Base-by-base conservation (phyloP, 23 tunicate species). In the Clavelina lepadiformis region DNA sequence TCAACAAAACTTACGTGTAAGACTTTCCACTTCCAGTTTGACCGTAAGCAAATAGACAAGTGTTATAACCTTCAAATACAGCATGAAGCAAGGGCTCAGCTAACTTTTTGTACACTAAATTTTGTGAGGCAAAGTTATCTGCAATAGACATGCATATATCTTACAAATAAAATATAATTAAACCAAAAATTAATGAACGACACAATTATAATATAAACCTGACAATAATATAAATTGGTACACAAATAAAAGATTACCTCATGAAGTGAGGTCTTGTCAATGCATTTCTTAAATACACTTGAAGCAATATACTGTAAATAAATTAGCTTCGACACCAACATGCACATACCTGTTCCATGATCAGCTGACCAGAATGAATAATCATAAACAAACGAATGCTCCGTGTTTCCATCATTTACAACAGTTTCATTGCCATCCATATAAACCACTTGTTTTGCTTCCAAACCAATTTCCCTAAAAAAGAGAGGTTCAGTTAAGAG, bases 21-120 rank as follows among this genome's bases (percentile, higher is more conserved):
- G 95, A 86, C 36, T 86, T 86, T 53, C 95, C 95, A 33, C 80
- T 70, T 0, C 95, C 95, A 15, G 95, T 86, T 65, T 86, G 95
- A 27, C 95, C 95, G 66, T 86, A 86, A 8, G 95, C 95, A 58
- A 86, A 86, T 18, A 86, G 61, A 51, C 95, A 86, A 38, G 95
- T 86, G 47, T 86, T 86, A 69, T 86, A 86, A 11, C 95, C 95
- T 24, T 72, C 77, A 67, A 86, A 66, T 1, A 80, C 60, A 34
- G 95, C 80, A 38, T 45, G 25, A 1, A 86, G 76, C 31, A 86
- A 59, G 18, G 95, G 95, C 23, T 63, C 56, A 24, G 80, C 95
- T 8, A 86, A 37, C 47, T 65, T 86, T 41, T 78, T 67, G 46
- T 86, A 86, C 0, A 86, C 85, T 19, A 33, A 26, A 56, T 56